phyloP scores from a whole-genome alignment of 1,140 invertebrate species.

The Latrodectus geometricus region DNA sequence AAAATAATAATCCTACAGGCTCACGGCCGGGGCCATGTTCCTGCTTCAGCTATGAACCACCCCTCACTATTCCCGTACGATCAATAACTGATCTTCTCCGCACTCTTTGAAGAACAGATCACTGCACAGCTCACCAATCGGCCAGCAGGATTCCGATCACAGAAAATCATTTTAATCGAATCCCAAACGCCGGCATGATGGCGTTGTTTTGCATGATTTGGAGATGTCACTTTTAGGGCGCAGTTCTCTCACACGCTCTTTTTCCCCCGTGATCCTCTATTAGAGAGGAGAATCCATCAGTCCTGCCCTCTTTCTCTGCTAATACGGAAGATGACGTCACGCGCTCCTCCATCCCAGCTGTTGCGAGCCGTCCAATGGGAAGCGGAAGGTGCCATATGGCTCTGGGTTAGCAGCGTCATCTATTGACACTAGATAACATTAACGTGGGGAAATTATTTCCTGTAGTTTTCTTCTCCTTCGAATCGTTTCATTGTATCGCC shows the following conservation, averaged over 20 bases:
- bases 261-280: neutral
- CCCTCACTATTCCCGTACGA: conserved; percentile 5
- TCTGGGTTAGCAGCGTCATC: conserved; percentile 23
- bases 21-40: neutral
- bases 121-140: too few relatives aligned
- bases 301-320: neutral
- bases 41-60: neutral
- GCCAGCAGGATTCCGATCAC: neutral
- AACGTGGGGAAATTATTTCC: neutral
- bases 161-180: neutral
- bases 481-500: too few relatives aligned
- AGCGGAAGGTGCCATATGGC: neutral
- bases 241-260: neutral
- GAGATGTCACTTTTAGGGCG: neutral
- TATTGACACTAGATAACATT: neutral
- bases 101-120: neutral
- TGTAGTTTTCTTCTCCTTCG: too few relatives aligned
- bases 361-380: conserved; percentile 31
- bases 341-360: conserved; percentile 31
- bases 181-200: neutral
- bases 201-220: neutral
- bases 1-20: neutral
- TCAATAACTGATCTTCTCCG: conserved; percentile 22
- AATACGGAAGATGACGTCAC: conserved; percentile 43
- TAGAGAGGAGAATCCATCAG: neutral